Conservation (phyloP, 1,140 invertebrate species). For the Maconellicoccus hirsutus region DNA sequence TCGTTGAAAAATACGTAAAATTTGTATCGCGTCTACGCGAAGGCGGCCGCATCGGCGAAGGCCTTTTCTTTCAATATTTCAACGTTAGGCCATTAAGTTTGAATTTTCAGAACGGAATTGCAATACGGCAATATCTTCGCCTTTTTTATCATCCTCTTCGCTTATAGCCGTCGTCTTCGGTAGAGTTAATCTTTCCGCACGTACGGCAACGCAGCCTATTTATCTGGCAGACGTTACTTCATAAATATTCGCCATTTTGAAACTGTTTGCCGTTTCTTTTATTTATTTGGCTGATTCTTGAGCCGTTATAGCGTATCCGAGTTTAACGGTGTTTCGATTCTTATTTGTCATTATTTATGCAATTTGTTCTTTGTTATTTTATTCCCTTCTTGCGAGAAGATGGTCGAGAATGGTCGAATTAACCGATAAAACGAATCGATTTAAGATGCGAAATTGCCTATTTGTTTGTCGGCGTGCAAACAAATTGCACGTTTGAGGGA, state of each 20-base stretch:
- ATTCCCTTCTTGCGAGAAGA: background rate
- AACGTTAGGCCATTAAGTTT: slow-evolving; percentile 7
- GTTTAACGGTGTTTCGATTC: background rate
- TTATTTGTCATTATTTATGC: background rate
- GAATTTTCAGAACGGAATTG: slow-evolving; percentile 10
- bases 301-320: background rate
- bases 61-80: slow-evolving; percentile 2
- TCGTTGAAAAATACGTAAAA: background rate
- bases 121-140: background rate
- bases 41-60: background rate
- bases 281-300: background rate
- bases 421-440: no score
- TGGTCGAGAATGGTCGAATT: no score
- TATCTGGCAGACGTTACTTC: slow-evolving; percentile 17
- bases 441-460: no score
- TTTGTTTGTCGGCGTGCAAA: no score
- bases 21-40: background rate
- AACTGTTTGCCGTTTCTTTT: background rate
- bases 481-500: no score
- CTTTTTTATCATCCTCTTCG: background rate
- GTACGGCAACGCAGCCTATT: slow-evolving; percentile 12
- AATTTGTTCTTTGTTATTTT: background rate
- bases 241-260: slow-evolving; percentile 15
- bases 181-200: slow-evolving; percentile 18
- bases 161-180: background rate